Evolutionary conservation across 37 sponge, comb jelly and placozoan species (phyloP), one percentile per base, ranked within the genome.

Genomic region (Crambe crambe): DNA sequence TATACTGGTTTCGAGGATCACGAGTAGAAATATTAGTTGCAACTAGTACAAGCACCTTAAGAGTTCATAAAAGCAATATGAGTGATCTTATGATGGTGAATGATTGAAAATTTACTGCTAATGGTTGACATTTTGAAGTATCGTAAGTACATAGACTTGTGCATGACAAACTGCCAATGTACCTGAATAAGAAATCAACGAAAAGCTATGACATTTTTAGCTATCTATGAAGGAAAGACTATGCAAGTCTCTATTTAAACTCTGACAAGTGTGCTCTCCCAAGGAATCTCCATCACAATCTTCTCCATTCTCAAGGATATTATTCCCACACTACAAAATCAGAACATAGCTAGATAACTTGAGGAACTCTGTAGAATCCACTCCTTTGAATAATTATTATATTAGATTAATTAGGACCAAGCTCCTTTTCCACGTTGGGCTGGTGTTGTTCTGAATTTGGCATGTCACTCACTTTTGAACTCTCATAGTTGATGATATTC

Each of bases 261-360:
- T 65, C 10, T 65, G 75, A 56, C 75, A 74, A 23, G 75, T 74
- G 37, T 74, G 75, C 34, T n/a, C 34, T 21, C 58, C 39, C 21
- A 56, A 22, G 26, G 27, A 17, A 8, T 74, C 47, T 12, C 75
- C 75, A 42, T 74, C 75, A 56, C 75, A 74, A 15, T 74, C 75
- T 10, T 74, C 75, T 1, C 75, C 75, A 15, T 30, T 10, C 9
- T 56, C 75, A 41, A 72, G 30, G 2, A 72, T 0, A 1, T 27
- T 22, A 43, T 72, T 41, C 25, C 73, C 73, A 72, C 73, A 72
- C 73, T 42, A 29, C 26, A 41, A 10, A 70, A 58, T 15, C 9
- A 51, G 9, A 9, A 51, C 54, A 51, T 51, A 15, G 15, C n/a
- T n/a, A n/a, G n/a, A n/a, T n/a, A n/a, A n/a, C n/a, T n/a, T n/a